Evolutionary conservation across 1,140 invertebrate species (phyloP), one percentile per base, ranked within the genome.

Genomic region (Bombyx mandarina): DNA sequence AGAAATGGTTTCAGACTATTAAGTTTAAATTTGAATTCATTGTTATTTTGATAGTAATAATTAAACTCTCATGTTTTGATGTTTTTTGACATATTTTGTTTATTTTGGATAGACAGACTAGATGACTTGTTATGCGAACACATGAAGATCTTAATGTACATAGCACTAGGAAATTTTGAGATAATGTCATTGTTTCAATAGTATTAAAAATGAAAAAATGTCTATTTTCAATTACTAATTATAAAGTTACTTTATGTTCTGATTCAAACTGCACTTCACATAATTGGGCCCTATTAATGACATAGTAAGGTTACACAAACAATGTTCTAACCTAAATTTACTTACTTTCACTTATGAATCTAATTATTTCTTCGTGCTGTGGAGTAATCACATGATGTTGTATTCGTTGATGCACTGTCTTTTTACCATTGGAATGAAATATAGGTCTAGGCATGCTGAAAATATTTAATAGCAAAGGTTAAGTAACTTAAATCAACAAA

Each of bases 361-460:
- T 93, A 75, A 93, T 93, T 52, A 94, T 89, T 84, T 93, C 92
- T 73, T 93, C 92, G 71, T 94, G 92, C 63, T 93, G 91, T 53
- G 92, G 92, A 56, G 90, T 92, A 48, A 93, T 92, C 58, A 89
- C 88, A 86, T 93, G 90, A 67, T 92, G 91, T 60, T 89, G 88
- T 78, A 89, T 90, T 89, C 90, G 90, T 80, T 88, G 90, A 78
- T 77, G 89, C 72, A 82, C 80, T 78, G 86, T 91, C 78, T 89
- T 92, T 89, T 92, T 93, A 52, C 91, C 91, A 89, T 92, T 93
- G 70, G 90, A 90, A 77, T 93, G 91, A 78, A 93, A 93, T 59
- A 93, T 90, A 67, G 92, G 92, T 79, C 92, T 93, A 18, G 92
- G 91, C 75, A 91, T 88, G 72, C 91, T 93, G 79, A 35, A 35